Conservation (phyloP, 2,888 invertebrate species). For the Tetanocera ferruginea region DNA sequence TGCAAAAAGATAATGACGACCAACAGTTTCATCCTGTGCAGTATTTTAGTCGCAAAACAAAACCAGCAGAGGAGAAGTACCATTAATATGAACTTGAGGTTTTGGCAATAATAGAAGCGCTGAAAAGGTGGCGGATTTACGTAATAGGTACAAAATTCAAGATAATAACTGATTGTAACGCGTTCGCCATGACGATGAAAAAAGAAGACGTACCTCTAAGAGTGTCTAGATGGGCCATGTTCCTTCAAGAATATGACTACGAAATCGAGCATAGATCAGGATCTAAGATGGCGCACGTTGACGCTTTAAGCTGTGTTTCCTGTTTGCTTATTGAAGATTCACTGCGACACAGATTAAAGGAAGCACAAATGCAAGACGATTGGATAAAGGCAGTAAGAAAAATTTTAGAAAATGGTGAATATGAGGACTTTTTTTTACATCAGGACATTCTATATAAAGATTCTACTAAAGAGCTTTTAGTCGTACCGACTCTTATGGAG, state of each 20-base stretch:
- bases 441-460: no score
- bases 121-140: constrained; percentile 21
- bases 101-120: constrained; percentile 19
- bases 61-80: no score
- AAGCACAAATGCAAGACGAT: no score
- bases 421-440: no score
- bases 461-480: no score
- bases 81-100: neutral
- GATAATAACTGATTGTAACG: constrained; percentile 39
- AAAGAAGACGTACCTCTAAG: constrained; percentile 38
- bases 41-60: constrained; percentile 24
- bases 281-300: constrained; percentile 40
- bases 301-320: neutral
- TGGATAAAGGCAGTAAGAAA: no score
- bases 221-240: constrained; percentile 42
- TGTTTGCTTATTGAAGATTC: no score
- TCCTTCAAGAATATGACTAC: constrained; percentile 41
- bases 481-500: no score
- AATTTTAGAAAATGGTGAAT: no score
- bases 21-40: constrained; percentile 40
- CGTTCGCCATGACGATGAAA: constrained; percentile 38
- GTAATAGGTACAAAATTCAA: constrained; percentile 37
- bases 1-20: constrained; percentile 34
- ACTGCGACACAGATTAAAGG: no score
- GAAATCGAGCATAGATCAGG: constrained; percentile 40